Evolutionary conservation across 1,140 invertebrate genomes (phyloP).

Genomic region (Megalopta genalis): DNA sequence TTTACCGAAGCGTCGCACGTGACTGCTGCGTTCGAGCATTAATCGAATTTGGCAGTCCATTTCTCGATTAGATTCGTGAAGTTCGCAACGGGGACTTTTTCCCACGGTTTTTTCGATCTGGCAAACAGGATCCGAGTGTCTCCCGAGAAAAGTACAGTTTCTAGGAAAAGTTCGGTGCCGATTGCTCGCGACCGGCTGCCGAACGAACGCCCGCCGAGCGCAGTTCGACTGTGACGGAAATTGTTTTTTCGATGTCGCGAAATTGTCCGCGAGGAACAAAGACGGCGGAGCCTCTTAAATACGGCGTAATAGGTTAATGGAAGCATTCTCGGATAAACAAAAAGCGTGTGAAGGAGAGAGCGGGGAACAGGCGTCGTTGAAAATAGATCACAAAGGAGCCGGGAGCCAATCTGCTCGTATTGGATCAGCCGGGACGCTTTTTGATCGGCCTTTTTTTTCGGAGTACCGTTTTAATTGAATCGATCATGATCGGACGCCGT

Average conservation of each 20-base stretch:
- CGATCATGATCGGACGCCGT: constrained; percentile 21
- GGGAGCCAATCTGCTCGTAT: not conserved
- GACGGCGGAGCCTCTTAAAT: not conserved
- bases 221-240: not conserved
- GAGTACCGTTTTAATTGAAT: constrained; percentile 33
- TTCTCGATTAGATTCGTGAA: no score
- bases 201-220: not conserved
- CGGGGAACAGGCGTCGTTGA: not conserved
- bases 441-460: constrained; percentile 13
- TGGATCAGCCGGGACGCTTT: not conserved
- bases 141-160: no score
- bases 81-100: no score
- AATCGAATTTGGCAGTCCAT: no score
- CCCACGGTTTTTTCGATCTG: no score
- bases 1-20: no score
- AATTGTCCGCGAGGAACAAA: not conserved
- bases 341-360: not conserved
- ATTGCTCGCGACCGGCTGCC: no score
- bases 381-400: not conserved
- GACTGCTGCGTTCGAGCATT: no score
- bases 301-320: not conserved
- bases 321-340: not conserved
- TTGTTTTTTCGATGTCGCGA: not conserved
- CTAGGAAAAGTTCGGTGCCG: no score
- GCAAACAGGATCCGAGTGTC: no score